Evolutionary conservation across 2,888 invertebrate species (phyloP).

Genomic region (Gisinianus flammeolus): DNA sequence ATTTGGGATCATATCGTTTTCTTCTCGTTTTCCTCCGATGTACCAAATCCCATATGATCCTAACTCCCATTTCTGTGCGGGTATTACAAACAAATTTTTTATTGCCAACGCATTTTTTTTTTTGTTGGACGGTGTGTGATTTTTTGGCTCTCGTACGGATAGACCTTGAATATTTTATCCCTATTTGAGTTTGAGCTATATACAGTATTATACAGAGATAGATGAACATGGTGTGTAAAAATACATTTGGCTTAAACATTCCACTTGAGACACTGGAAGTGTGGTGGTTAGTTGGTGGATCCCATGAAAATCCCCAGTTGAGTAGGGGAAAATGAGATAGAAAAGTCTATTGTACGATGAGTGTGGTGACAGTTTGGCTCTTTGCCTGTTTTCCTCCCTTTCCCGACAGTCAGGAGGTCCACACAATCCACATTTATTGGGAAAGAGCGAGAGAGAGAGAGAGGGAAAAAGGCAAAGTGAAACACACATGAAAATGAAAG

Average conservation of each 20-base stretch:
- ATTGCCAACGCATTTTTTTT: not conserved
- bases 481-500: not conserved
- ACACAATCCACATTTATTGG: not conserved
- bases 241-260: not conserved
- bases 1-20: too few species aligned
- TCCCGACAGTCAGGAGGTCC: not conserved
- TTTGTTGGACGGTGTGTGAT: not conserved
- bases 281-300: not conserved
- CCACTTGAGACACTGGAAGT: not conserved
- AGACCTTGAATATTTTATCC: not conserved
- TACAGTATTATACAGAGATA: too few species aligned
- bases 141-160: not conserved
- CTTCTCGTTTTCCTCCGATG: too few species aligned
- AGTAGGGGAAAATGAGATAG: not conserved
- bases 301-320: not conserved
- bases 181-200: not conserved
- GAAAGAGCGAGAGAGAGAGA: not conserved
- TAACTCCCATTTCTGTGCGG: too few species aligned
- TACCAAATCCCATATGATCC: too few species aligned
- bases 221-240: not conserved
- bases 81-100: too few species aligned
- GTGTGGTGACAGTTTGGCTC: constrained; percentile 23
- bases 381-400: constrained; percentile 13
- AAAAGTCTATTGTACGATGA: not conserved
- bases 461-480: not conserved